Evolutionary conservation across 2,888 invertebrate species (phyloP).

Genomic region (Xylophagus ater): DNA sequence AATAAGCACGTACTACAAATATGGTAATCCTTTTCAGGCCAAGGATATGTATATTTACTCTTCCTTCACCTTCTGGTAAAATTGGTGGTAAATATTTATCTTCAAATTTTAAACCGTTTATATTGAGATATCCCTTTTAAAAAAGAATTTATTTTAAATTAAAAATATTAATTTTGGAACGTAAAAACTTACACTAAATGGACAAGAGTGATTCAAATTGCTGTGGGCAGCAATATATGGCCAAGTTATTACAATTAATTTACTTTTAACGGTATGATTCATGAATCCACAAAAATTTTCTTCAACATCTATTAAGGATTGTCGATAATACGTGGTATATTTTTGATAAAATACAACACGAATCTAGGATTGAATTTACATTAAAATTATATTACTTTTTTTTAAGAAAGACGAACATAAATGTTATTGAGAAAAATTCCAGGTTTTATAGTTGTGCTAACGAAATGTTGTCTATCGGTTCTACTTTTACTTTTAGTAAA

Average conservation of each 20-base stretch:
- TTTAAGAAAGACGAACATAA: too few relatives aligned
- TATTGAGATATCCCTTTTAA: slow-evolving; percentile 3
- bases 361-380: not conserved
- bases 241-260: not conserved
- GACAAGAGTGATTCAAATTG: not conserved
- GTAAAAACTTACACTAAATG: not conserved
- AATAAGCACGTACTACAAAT: not conserved
- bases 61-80: slow-evolving; percentile 5
- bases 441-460: too few relatives aligned
- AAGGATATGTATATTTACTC: slow-evolving; percentile 6
- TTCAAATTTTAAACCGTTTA: slow-evolving; percentile 2
- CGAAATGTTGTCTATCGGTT: too few relatives aligned
- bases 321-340: not conserved
- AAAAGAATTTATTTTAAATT: not conserved
- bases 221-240: not conserved
- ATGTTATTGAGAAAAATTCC: too few relatives aligned
- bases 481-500: not conserved
- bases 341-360: not conserved
- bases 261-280: not conserved
- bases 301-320: not conserved
- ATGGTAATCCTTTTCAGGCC: slow-evolving; percentile 1
- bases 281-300: slow-evolving; percentile 3
- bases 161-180: not conserved
- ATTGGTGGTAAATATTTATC: slow-evolving; percentile 2
- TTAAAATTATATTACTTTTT: not conserved